These are phyloP conservation scores for Elgaria multicarinata DNA, from an alignment of 2,113 vertebrate species.

Conservation along the genomic window DNA sequence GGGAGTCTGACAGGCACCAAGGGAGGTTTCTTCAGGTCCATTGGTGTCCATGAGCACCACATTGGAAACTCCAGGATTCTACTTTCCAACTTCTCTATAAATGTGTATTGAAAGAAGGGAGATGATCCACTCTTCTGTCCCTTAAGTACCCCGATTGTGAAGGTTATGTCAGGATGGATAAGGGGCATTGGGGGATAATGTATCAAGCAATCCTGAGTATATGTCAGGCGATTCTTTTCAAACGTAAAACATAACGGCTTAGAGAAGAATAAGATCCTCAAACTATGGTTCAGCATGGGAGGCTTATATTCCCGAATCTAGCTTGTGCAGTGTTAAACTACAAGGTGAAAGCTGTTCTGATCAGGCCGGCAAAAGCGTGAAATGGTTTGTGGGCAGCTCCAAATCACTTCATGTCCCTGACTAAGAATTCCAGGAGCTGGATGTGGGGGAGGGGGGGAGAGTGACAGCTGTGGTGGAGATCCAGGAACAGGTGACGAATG, in stretches of 20 bases:
- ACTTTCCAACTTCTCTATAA: background rate
- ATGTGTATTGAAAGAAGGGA: background rate
- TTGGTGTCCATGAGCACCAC: too few species aligned
- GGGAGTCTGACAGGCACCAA: too few species aligned
- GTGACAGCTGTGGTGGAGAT: slow-evolving; percentile 23
- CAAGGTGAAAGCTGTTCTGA: background rate
- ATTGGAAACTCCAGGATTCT: background rate
- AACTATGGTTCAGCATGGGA: background rate
- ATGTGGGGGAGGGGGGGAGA: slow-evolving; percentile 10
- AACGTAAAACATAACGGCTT: background rate
- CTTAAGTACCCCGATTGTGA: background rate
- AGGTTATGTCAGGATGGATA: background rate
- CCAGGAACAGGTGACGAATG: slow-evolving; percentile 49
- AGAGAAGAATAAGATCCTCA: background rate
- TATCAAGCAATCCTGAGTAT: background rate
- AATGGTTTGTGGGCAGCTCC: background rate
- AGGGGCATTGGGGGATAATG: background rate
- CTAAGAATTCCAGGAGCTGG: slow-evolving; percentile 4
- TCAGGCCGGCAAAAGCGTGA: background rate
- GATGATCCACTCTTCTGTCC: background rate
- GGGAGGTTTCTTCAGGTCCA: too few species aligned
- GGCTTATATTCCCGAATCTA: background rate
- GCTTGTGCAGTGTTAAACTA: background rate
- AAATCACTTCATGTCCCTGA: background rate
- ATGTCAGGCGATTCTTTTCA: background rate